These are phyloP conservation scores for Clivina fossor DNA, from an alignment of 2,888 invertebrate species.

Conservation along the genomic window DNA sequence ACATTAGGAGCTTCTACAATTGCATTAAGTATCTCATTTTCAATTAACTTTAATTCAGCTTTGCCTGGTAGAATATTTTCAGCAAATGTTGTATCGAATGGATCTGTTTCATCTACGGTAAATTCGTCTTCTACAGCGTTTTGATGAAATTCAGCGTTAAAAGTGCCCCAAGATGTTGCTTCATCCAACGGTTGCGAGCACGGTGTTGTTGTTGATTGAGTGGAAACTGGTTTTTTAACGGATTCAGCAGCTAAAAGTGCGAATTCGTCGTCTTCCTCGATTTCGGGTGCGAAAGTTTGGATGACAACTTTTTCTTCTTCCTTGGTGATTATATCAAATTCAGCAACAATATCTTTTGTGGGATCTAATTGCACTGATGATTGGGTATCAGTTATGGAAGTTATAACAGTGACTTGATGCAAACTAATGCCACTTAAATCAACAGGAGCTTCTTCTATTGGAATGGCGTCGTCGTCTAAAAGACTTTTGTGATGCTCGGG, in stretches of 20 bases:
- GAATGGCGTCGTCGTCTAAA: constrained; percentile 72
- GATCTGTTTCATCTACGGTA: constrained; percentile 67
- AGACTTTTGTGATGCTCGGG: constrained; percentile 59
- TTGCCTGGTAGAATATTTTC: constrained; percentile 72
- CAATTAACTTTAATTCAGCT: constrained; percentile 60
- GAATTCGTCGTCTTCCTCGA: constrained; percentile 76
- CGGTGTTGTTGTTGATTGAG: constrained; percentile 51
- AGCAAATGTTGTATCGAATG: constrained; percentile 84
- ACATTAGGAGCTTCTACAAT: constrained; percentile 36
- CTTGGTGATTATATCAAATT: constrained; percentile 56
- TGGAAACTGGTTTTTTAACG: constrained; percentile 58
- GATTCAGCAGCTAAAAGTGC: constrained; percentile 78
- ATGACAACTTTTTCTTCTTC: constrained; percentile 33
- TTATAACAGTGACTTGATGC: constrained; percentile 53
- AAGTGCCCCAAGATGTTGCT: constrained; percentile 50
- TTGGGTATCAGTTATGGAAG: constrained; percentile 42
- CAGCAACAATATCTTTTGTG: constrained; percentile 39
- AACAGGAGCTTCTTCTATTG: constrained; percentile 65
- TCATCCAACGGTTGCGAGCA: constrained; percentile 48
- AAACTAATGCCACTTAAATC: constrained; percentile 71
- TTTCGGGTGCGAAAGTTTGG: constrained; percentile 49
- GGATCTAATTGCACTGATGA: constrained; percentile 3
- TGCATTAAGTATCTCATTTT: constrained; percentile 58
- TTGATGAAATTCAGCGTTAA: constrained; percentile 47
- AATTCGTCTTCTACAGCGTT: constrained; percentile 64